A percentile compares a stretch with the other conserved stretches of the same genome.
Evolutionary conservation across 2,888 invertebrate genomes (phyloP).

Genomic region (Rotaria magnacalcarata): DNA sequence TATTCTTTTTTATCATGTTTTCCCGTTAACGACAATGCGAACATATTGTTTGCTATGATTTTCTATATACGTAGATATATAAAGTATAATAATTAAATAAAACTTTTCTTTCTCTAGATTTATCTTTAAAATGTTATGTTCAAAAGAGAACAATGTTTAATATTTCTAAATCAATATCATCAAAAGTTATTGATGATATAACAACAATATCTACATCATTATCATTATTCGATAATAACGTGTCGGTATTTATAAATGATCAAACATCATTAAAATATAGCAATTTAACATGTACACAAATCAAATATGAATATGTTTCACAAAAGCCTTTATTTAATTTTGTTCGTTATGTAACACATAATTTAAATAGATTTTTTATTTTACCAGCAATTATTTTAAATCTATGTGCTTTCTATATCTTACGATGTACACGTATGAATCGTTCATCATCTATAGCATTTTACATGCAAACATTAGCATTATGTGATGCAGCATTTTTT

Average conservation of each 20-base stretch:
- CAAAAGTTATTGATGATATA: neutral
- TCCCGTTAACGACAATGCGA: no score
- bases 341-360: conserved; percentile 7
- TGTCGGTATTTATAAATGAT: neutral
- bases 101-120: neutral
- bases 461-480: conserved; percentile 29
- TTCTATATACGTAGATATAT: no score
- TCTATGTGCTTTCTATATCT: conserved; percentile 23
- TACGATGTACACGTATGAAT: conserved; percentile 30
- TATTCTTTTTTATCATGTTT: neutral
- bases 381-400: conserved; percentile 25
- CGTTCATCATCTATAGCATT: conserved; percentile 34
- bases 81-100: no score
- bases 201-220: neutral
- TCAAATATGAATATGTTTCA: neutral
- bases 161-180: neutral
- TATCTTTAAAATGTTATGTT: neutral
- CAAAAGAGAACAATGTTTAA: neutral
- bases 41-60: no score
- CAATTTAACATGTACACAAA: neutral
- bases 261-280: neutral
- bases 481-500: conserved; percentile 35
- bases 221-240: neutral
- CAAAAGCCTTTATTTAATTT: conserved; percentile 11
- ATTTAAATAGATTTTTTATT: conserved; percentile 29